Base-by-base conservation (phyloP, 2,113 vertebrate genomes). In the Crocuta crocuta region DNA sequence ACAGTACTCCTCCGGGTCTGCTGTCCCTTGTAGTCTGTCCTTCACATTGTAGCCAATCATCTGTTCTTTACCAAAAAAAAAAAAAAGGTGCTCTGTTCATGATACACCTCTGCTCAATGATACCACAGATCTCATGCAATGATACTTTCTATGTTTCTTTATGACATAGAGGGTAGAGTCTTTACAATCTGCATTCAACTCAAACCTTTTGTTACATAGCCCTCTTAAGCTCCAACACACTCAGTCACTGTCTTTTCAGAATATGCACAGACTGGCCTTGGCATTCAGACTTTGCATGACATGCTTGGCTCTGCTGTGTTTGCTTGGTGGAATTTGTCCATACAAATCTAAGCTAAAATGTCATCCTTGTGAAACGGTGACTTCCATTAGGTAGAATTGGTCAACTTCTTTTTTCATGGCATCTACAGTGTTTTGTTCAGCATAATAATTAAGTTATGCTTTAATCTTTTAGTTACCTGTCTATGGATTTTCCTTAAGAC, bases 301-400 rank as follows among this genome's bases (percentile, higher is more conserved):
- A 21, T 70, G 39, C 76, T 50, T 84, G 31, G 19, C 70, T 81
- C 65, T 84, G 28, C 15, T 78, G 16, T 94, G 28, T 84, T 39
- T 83, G 55, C 23, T 80, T 96, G 48, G 70, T 88, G 55, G 82
- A 87, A 48, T 89, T 79, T 53, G 74, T 28, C 24, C 28, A 13
- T 78, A 74, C 43, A 82, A 68, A 86, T 93, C 50, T 45, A 84
- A 89, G 66, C 10, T 50, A 89, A 96, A 66, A 61, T 88, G 43
- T 80, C 24, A 53, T 35, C 35, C 26, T 96, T 86, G 16, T 78
- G 35, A 88, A 82, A 50, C 63, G 26, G 65, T 82, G 58, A 43
- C 23, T 8, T 93, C 28, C 28, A 15, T 39, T 12, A 53, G 50
- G 17, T 74, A 79, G 71, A 73, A 48, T n/a, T 80, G 70, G 55